Evolutionary conservation across 2,113 vertebrate species (phyloP).

Genomic region (Bubo scandiacus): DNA sequence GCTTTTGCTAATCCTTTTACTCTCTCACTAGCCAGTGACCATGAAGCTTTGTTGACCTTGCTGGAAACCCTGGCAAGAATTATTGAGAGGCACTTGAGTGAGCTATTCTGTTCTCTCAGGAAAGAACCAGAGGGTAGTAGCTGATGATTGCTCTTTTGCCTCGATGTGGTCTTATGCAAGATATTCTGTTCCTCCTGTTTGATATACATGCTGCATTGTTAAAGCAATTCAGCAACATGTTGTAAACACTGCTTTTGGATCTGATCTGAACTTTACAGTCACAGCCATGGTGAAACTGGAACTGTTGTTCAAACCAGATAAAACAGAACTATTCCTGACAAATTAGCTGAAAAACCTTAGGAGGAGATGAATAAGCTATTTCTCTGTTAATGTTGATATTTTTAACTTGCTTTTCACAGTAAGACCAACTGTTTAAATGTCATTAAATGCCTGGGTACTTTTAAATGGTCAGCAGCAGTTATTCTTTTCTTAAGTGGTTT

Average conservation of each 20-base stretch:
- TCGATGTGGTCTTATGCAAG: background rate
- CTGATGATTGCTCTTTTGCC: constrained; percentile 45
- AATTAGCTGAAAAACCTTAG: background rate
- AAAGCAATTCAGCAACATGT: background rate
- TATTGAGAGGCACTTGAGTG: constrained; percentile 33
- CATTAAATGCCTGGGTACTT: background rate
- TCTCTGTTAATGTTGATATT: background rate
- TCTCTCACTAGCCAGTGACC: constrained; percentile 29
- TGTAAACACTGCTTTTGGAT: background rate
- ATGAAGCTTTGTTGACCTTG: constrained; percentile 56
- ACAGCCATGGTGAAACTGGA: background rate
- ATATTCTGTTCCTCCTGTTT: background rate
- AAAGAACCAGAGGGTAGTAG: constrained; percentile 14
- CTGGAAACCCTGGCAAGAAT: constrained; percentile 46
- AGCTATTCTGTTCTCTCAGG: constrained; percentile 22
- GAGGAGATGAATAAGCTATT: background rate
- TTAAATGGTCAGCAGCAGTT: constrained; percentile 22
- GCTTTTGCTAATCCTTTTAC: constrained; percentile 40
- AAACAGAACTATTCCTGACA: background rate
- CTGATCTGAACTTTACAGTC: background rate
- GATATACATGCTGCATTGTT: background rate
- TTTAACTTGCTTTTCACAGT: background rate
- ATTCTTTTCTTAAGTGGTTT: background rate
- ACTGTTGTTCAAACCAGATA: background rate
- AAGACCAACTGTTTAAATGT: background rate